Conservation (phyloP, 2,113 vertebrate species). For the Hemicordylus capensis region DNA sequence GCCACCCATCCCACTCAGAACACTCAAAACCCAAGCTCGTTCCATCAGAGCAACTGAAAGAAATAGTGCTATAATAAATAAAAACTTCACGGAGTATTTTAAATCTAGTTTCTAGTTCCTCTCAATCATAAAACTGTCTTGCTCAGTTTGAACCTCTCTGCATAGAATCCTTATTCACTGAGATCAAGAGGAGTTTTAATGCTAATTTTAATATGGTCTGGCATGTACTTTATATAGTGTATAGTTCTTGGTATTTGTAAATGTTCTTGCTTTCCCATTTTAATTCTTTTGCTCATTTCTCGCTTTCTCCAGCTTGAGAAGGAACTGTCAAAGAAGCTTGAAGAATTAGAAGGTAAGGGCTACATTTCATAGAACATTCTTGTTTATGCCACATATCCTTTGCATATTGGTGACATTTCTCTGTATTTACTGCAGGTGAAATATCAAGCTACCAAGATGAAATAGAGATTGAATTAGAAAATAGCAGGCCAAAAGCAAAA, state of each 20-base stretch:
- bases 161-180: background rate
- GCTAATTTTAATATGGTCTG: background rate
- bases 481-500: constrained; percentile 84
- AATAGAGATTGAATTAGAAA: constrained; percentile 92
- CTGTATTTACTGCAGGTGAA: constrained; percentile 82
- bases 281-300: constrained; percentile 49
- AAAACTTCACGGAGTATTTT: constrained; percentile 5
- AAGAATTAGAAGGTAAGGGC: constrained; percentile 90
- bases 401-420: constrained; percentile 8
- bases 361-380: background rate
- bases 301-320: constrained; percentile 84
- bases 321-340: constrained; percentile 88
- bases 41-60: background rate
- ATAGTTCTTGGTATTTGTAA: background rate
- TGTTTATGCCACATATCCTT: background rate
- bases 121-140: background rate
- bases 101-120: background rate
- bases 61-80: background rate
- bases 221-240: constrained; percentile 6
- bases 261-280: background rate
- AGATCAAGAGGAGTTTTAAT: background rate
- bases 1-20: too few species aligned
- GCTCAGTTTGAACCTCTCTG: background rate
- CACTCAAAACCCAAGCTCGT: too few species aligned
- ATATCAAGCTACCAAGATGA: constrained; percentile 92